Percentiles rank a stretch among this genome's conserved stretches.
Conservation (phyloP, 2,797 vertebrate species). For the Arremon brunneinucha region DNA sequence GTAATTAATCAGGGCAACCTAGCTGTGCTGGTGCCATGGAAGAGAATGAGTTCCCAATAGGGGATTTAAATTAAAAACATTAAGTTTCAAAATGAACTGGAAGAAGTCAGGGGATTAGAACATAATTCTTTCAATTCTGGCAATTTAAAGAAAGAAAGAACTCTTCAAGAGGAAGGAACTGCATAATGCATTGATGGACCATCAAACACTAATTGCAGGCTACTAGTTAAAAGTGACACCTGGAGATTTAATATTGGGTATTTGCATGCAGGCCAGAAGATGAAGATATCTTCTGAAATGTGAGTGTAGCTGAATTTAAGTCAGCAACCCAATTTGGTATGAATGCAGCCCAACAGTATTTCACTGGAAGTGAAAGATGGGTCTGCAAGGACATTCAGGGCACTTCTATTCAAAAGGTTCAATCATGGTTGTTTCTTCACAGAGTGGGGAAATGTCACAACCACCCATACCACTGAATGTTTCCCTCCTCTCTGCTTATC, state of each 20-base stretch:
- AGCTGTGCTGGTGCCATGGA: background rate
- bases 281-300: background rate
- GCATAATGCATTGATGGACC: conserved; percentile 36
- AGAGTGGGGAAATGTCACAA: background rate
- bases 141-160: conserved; percentile 60
- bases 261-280: background rate
- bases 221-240: conserved; percentile 3
- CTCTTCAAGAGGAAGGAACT: conserved; percentile 32
- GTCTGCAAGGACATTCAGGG: background rate
- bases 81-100: conserved; percentile 65
- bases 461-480: background rate
- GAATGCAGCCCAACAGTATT: background rate
- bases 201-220: conserved; percentile 40
- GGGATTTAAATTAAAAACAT: conserved; percentile 71
- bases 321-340: background rate
- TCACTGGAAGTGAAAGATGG: background rate
- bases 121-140: conserved; percentile 67
- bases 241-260: background rate
- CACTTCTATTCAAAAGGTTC: background rate
- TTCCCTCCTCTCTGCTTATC: background rate
- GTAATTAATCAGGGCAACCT: conserved; percentile 62
- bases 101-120: conserved; percentile 66
- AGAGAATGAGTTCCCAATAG: conserved; percentile 53
- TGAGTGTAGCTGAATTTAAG: background rate
- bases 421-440: background rate